Evolutionary conservation across 92 coral and sea anemone species (phyloP), one percentile per base, ranked within the genome.

Genomic region (Palythoa heliodiscus): DNA sequence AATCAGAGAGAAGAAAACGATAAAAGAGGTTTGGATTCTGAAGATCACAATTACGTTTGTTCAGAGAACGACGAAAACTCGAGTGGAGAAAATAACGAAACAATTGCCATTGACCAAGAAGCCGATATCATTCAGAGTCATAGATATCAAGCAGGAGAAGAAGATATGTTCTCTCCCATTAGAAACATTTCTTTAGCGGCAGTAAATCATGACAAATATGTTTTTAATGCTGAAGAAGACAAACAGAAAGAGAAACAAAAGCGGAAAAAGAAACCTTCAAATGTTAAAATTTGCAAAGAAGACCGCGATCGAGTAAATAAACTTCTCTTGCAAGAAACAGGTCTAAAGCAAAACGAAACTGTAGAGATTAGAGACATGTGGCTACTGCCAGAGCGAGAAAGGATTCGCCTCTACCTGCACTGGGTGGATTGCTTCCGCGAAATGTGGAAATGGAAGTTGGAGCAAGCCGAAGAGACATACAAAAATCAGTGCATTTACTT

Each of bases 331-430:
- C 76, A 67, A 20, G 82, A 57, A 68, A 60, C 57, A 67, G 39
- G 67, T 48, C 86, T 92, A 88, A 20, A 77, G 1, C 83, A 77
- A 12, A 82, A 82, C 4, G 95, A 92, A 61, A 84, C 83, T 55
- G 57, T 9, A 29, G 29, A 0, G 0, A 87, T 82, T 43, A 0
- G 35, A 53, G 79, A 86, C 92, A 87, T 92, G 52, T 92, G 95
- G 95, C 35, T 52, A 52, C 73, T 92, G 11, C 17, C 78, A 52
- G 76, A 77, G 19, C 74, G 60, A 22, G 85, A 88, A 37, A 89
- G 95, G 22, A 74, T 87, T 55, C 87, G 92, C 43, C 52, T 92
- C 66, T 92, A 92, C 20, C 90, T 89, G 20, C 60, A 77, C 77
- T 92, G 95, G 95, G 70, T 90, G 38, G 52, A 75, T 5, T 75